Percentiles rank a stretch among this genome's conserved stretches.
Conservation (phyloP, 2,797 vertebrate species). For the Geotrypetes seraphini region DNA sequence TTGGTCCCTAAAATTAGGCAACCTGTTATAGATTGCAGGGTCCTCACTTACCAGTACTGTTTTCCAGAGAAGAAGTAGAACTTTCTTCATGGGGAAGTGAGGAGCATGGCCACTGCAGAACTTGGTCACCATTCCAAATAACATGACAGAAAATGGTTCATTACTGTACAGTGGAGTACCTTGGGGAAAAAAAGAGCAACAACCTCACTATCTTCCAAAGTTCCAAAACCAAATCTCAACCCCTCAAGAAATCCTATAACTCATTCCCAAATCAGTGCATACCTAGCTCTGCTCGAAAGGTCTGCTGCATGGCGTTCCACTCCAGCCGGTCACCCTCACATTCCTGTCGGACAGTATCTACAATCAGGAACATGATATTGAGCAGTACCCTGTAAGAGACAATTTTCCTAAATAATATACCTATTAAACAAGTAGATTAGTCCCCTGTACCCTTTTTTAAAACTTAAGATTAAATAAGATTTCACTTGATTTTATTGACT, state of each 20-base stretch:
- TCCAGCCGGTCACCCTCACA: constrained; percentile 75
- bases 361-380: constrained; percentile 96
- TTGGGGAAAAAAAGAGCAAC: constrained; percentile 26
- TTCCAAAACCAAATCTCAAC: too few species aligned
- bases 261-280: not conserved
- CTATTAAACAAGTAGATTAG: too few species aligned
- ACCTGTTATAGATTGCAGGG: too few species aligned
- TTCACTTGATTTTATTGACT: too few species aligned
- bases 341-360: constrained; percentile 87
- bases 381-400: constrained; percentile 70
- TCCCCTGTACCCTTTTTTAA: too few species aligned
- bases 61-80: constrained; percentile 90
- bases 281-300: constrained; percentile 88
- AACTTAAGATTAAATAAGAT: too few species aligned
- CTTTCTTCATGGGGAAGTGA: constrained; percentile 98
- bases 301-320: constrained; percentile 82
- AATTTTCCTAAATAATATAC: too few species aligned
- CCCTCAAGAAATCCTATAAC: not conserved
- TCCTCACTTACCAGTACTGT: too few species aligned
- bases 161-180: constrained; percentile 87
- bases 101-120: constrained; percentile 97
- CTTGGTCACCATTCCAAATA: constrained; percentile 96
- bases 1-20: too few species aligned
- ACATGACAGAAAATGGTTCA: constrained; percentile 91
- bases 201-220: too few species aligned